Conservation (phyloP, 2,888 invertebrate species). For the Diachrysia chrysitis region DNA sequence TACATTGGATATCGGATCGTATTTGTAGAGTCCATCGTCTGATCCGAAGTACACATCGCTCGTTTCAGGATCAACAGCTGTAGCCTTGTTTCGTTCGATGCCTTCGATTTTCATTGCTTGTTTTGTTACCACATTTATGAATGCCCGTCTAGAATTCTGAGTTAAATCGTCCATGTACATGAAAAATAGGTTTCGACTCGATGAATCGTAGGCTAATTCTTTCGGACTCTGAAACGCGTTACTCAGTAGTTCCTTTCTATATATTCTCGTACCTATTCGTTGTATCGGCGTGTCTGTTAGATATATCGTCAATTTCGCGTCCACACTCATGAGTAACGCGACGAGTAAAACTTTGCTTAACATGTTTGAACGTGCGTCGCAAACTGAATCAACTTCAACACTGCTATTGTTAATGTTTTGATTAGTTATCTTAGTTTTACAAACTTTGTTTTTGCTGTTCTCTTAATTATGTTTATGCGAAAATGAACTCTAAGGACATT, state of each 20-base stretch:
- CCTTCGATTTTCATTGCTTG: conserved; percentile 73
- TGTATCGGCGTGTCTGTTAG: conserved; percentile 75
- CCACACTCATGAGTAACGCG: conserved; percentile 61
- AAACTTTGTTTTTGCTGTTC: conserved; percentile 61
- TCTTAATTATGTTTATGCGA: conserved; percentile 33
- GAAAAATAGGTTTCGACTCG: conserved; percentile 80
- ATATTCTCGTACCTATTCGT: conserved; percentile 75
- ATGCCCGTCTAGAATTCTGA: conserved; percentile 80
- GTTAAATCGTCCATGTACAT: conserved; percentile 83
- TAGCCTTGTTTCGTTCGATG: conserved; percentile 79
- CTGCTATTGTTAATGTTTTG: conserved; percentile 70
- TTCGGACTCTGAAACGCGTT: conserved; percentile 73
- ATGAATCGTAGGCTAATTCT: conserved; percentile 81
- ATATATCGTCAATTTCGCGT: conserved; percentile 71
- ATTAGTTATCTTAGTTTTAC: conserved; percentile 70
- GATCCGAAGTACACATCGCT: conserved; percentile 84
- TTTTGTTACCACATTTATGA: conserved; percentile 78
- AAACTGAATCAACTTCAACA: conserved; percentile 61
- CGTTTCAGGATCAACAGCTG: conserved; percentile 76
- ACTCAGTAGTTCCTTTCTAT: conserved; percentile 78
- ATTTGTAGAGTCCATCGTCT: conserved; percentile 81
- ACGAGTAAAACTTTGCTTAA: conserved; percentile 54
- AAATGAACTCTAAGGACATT: conserved; percentile 58
- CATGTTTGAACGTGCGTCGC: conserved; percentile 65
- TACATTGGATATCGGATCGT: conserved; percentile 71